These are phyloP conservation scores for Hypotaenidia philippensis DNA, from an alignment of 2,797 vertebrate genomes.

Conservation along the genomic window DNA sequence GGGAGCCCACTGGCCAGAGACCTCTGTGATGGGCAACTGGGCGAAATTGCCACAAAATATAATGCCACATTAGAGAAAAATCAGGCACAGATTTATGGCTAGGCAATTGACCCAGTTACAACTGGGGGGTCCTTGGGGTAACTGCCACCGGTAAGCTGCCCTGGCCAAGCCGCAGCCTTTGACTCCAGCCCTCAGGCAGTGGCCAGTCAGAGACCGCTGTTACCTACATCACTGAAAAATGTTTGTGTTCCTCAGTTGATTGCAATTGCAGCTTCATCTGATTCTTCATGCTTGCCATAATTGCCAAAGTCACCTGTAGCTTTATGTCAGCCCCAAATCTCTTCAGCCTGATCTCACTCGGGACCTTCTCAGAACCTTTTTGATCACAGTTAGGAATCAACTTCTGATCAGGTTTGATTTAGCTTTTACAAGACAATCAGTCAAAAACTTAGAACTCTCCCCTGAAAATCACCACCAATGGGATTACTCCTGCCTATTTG, in stretches of 20 bases:
- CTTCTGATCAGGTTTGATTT: not conserved
- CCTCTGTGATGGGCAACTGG: not conserved
- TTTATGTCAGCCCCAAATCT: not conserved
- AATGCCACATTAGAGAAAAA: not conserved
- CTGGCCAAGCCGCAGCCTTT: too few relatives aligned
- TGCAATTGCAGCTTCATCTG: not conserved
- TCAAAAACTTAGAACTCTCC: not conserved
- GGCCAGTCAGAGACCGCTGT: not conserved
- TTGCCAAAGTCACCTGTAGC: not conserved
- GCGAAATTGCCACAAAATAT: not conserved
- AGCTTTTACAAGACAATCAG: not conserved
- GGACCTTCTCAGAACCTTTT: not conserved
- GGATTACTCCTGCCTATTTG: not conserved
- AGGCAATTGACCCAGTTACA: not conserved
- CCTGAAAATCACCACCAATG: not conserved
- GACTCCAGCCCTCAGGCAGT: too few relatives aligned
- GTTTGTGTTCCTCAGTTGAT: not conserved
- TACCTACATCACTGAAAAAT: not conserved
- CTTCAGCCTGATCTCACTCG: not conserved
- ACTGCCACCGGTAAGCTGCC: too few relatives aligned
- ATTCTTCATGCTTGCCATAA: not conserved
- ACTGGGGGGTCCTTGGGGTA: not conserved
- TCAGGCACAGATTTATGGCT: not conserved
- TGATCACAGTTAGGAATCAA: not conserved
- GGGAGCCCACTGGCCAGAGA: not conserved